Conservation (phyloP, 2,113 vertebrate species). For the Brachyhypopomus occidentalis region DNA sequence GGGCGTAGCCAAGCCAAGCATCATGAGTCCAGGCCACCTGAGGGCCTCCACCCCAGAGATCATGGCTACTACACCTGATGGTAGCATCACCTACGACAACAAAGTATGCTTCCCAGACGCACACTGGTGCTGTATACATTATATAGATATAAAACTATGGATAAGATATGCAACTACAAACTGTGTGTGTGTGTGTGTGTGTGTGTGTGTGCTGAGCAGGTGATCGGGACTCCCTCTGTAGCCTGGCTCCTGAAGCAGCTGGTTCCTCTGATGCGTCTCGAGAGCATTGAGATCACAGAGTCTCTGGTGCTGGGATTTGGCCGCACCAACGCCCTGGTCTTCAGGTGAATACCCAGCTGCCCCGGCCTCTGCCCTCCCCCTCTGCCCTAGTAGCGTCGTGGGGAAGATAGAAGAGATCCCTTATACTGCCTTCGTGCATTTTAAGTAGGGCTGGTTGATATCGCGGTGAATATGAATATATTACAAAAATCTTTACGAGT, state of each 20-base stretch:
- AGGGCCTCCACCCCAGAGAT: conserved; percentile 96
- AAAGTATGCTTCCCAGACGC: conserved; percentile 76
- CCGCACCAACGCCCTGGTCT: conserved; percentile 95
- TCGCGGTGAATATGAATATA: too few species aligned
- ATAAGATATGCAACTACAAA: background rate
- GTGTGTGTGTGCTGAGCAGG: conserved; percentile 69
- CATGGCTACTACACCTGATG: conserved; percentile 93
- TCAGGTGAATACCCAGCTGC: conserved; percentile 80
- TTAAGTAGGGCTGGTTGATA: too few species aligned
- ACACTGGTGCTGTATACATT: background rate
- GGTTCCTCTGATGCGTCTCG: conserved; percentile 96
- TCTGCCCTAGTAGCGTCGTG: too few species aligned
- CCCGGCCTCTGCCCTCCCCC: too few species aligned
- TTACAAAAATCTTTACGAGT: too few species aligned
- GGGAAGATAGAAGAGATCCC: too few species aligned
- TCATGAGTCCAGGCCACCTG: conserved; percentile 97
- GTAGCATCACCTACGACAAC: conserved; percentile 93
- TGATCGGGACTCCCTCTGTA: conserved; percentile 94
- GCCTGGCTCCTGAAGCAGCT: conserved; percentile 94
- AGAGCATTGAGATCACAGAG: conserved; percentile 98
- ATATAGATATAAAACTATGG: background rate
- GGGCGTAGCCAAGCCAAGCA: conserved; percentile 95
- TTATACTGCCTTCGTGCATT: too few species aligned
- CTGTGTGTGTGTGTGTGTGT: conserved; percentile 5
- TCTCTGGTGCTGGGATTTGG: conserved; percentile 95